Evolutionary conservation across 2,888 invertebrate species (phyloP), one percentile per base, ranked within the genome.

Genomic region (Phymatocera aterrima): DNA sequence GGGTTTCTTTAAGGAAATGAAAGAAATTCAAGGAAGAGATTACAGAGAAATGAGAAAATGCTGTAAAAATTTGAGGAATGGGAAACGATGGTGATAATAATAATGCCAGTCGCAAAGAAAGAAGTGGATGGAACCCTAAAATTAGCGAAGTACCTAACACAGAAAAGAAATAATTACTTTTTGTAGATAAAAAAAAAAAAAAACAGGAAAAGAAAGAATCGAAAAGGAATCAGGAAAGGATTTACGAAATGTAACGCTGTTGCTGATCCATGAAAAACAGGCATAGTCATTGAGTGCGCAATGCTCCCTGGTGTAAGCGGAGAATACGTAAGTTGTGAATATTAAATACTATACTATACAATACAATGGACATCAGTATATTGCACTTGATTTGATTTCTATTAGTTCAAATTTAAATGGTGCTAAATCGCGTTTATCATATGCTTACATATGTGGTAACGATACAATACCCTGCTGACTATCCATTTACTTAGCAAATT

Each of bases 401-500:
- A 72, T 51, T n/a, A 43, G 15, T 43, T 65, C 24, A 24, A 8
- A 18, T 68, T 31, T 51, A 34, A 72, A 51, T 72, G 68, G 68
- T 72, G 70, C 31, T 72, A 51, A 72, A 18, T 34, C 51, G 48
- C 51, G n/a, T 72, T 21, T 68, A 43, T 10, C 31, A n/a, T 43
- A 15, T 2, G 34, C n/a, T 57, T n/a, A n/a, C 43, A 43, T 10
- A 43, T 10, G 43, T 6, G 12, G 8, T 6, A 43, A 10, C 6
- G 43, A 43, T 1, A 43, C 6, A 1, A 43, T 8, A 37, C 68
- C 1, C n/a, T 43, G 46, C n/a, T 65, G 10, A 68, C 46, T 46
- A 68, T 46, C 68, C 68, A 68, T 68, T 68, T 68, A 68, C 68
- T 68, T 40, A 46, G 68, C 68, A n/a, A 12, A 43, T 24, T 15